phyloP scores from a whole-genome alignment of 2,797 vertebrate species.

The Rhabdomys pumilio region DNA sequence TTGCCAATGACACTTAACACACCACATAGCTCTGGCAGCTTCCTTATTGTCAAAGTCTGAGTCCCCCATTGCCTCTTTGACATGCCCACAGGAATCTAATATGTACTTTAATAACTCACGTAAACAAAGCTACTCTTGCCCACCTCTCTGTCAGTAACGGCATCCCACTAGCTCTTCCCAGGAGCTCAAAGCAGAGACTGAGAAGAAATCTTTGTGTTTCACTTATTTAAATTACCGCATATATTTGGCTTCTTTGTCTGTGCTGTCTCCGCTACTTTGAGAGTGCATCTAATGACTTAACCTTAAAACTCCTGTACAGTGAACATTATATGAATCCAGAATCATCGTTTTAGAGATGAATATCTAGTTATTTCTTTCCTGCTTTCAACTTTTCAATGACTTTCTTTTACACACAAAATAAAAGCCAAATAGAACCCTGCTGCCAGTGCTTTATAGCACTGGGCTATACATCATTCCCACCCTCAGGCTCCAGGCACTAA shows the following conservation, averaged over 20 bases:
- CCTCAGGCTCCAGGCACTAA: not conserved
- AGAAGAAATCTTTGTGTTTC: not conserved
- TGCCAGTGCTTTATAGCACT: no score
- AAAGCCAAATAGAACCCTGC: not conserved
- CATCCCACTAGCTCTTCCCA: not conserved
- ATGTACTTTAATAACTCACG: not conserved
- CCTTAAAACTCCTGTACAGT: not conserved
- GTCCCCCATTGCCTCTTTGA: not conserved
- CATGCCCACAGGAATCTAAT: not conserved
- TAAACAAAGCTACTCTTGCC: not conserved
- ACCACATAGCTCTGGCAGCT: not conserved
- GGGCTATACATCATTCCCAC: not conserved
- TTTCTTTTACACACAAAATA: not conserved
- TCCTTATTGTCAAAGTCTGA: not conserved
- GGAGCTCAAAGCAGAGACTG: not conserved
- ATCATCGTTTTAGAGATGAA: not conserved
- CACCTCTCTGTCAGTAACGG: not conserved
- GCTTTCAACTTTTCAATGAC: not conserved
- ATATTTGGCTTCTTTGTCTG: not conserved
- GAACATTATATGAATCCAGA: not conserved
- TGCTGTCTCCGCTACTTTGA: not conserved
- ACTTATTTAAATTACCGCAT: not conserved
- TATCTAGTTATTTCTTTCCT: not conserved
- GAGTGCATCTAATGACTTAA: not conserved
- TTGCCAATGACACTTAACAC: not conserved